Evolutionary conservation across 2,888 invertebrate species (phyloP), one percentile per base, ranked within the genome.

Genomic region (Hirtodrosophila cameraria): DNA sequence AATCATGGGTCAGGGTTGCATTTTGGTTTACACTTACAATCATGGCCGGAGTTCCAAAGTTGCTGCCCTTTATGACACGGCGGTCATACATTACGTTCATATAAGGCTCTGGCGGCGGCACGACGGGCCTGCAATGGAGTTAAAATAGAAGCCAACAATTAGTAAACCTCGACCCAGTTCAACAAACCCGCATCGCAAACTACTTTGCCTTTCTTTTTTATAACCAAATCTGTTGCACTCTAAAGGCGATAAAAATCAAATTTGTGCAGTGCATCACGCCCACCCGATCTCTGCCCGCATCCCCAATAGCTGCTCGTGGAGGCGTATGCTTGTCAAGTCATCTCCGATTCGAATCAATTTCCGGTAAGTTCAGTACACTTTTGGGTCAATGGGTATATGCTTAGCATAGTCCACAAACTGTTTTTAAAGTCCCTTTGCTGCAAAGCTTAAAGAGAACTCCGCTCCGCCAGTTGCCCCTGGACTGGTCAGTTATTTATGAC

Each of bases 61-160:
- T 97, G 90, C 94, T 96, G 77, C 97, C 97, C 79, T 97, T 94
- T 80, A 95, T 94, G 55, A 97, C 94, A 84, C 97, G 93, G 87
- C 94, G 94, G 90, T 98, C 97, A 91, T 94, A 96, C 97, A 97
- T 97, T 88, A 97, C 92, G 92, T 97, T 97, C 86, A 94, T 94
- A 90, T 94, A 95, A 7, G 93, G 92, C 83, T 89, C 90, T 30
- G 77, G 75, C 45, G 87, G 87, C 45, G 86, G 66, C 33, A 84
- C 70, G 12, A 83, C 63, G 73, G 90, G 89, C 58, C 90, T 90
- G 73, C 11, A 87, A 87, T 35, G 28, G 28, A 68, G 42, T 66
- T 18, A 58, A 11, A 52, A 50, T 33, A 41, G 46, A 61, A 42
- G 31, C 31, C 38, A 57, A 30, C 62, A 86, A 86, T 86, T 84